phyloP scores from a whole-genome alignment of 35 echinoderm and acorn worm genomes.

The Acanthaster planci region DNA sequence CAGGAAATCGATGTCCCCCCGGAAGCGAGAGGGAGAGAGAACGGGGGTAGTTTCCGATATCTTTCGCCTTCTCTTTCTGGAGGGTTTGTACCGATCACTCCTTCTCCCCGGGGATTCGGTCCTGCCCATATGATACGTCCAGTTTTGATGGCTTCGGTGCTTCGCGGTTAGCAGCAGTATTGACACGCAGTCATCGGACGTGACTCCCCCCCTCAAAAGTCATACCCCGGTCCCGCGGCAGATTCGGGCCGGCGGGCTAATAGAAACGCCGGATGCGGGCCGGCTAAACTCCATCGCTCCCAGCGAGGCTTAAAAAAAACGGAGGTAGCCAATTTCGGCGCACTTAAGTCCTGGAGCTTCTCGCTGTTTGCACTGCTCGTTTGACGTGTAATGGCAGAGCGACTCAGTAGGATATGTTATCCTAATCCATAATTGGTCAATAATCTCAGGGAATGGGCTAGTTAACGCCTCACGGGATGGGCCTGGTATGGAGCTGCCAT shows the following conservation, averaged over 20 bases:
- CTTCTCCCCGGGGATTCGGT: background rate
- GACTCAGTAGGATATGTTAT: slow-evolving; percentile 15
- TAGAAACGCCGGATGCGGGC: background rate
- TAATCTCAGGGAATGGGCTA: background rate
- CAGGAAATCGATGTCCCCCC: background rate
- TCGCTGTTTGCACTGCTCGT: background rate
- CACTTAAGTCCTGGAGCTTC: background rate
- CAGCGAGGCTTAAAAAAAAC: background rate
- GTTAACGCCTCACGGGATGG: slow-evolving; percentile 9
- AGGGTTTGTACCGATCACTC: too few species aligned
- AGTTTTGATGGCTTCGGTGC: background rate
- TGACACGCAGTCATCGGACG: too few species aligned
- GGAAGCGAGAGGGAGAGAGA: background rate
- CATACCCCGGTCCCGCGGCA: too few species aligned
- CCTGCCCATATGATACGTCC: background rate
- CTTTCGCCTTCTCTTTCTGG: background rate
- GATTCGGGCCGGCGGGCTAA: too few species aligned
- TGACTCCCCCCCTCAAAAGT: too few species aligned
- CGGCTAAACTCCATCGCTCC: background rate
- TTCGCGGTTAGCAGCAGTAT: too few species aligned
- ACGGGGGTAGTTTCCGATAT: background rate
- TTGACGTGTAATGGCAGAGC: background rate
- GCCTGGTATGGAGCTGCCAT: background rate
- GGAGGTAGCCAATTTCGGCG: background rate
- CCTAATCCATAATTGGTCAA: slow-evolving; percentile 29